These are phyloP conservation scores for Vimba vimba DNA, from an alignment of 2,113 vertebrate genomes.

Conservation along the genomic window DNA sequence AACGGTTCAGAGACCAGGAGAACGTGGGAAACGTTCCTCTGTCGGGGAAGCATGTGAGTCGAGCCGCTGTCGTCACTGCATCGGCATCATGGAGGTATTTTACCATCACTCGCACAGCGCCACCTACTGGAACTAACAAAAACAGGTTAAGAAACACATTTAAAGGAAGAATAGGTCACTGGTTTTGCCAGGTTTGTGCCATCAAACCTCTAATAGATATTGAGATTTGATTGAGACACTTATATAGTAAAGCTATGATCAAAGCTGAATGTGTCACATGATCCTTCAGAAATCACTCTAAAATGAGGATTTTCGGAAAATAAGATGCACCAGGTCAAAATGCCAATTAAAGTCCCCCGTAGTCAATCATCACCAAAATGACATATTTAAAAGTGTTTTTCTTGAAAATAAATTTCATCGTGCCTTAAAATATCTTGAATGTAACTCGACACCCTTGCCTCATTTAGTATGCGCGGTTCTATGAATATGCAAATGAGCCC, in stretches of 20 bases:
- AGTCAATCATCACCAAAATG: too few relatives aligned
- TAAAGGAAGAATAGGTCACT: neutral
- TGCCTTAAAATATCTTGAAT: too few relatives aligned
- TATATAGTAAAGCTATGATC: too few relatives aligned
- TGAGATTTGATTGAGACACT: neutral
- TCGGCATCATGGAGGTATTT: slow-evolving; percentile 68
- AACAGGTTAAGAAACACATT: neutral
- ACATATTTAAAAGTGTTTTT: too few relatives aligned
- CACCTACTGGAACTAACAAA: slow-evolving; percentile 72
- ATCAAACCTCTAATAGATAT: neutral
- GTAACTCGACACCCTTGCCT: too few relatives aligned
- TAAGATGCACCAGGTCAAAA: neutral
- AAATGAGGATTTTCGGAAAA: too few relatives aligned
- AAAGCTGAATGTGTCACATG: too few relatives aligned
- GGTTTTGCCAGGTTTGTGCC: neutral
- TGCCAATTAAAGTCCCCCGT: too few relatives aligned
- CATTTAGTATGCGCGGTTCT: too few relatives aligned
- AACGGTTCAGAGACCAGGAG: slow-evolving; percentile 70
- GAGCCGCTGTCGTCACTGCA: slow-evolving; percentile 53
- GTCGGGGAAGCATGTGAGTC: slow-evolving; percentile 65
- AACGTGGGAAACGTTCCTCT: slow-evolving; percentile 72
- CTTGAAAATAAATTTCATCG: too few relatives aligned
- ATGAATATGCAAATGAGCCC: too few relatives aligned
- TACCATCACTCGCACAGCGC: slow-evolving; percentile 63
- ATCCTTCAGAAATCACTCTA: too few relatives aligned